These are phyloP conservation scores for Cheilosia impressa DNA, from an alignment of 2,888 invertebrate species.

Conservation along the genomic window DNA sequence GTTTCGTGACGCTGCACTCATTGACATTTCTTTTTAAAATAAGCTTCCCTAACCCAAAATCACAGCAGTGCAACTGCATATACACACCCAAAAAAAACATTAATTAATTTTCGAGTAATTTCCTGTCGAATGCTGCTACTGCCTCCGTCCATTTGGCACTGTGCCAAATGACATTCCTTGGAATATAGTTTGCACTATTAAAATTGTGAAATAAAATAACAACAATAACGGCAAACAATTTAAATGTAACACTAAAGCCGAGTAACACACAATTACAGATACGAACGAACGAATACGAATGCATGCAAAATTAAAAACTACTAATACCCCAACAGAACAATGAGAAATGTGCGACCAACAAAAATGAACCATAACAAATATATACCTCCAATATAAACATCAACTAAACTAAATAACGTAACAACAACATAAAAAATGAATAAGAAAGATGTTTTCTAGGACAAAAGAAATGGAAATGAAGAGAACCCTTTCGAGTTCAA, in stretches of 20 bases:
- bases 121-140: constrained; percentile 14
- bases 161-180: constrained; percentile 31
- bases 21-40: not conserved
- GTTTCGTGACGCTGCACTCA: no score
- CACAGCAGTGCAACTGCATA: not conserved
- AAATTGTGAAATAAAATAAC: constrained; percentile 11
- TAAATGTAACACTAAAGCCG: constrained; percentile 34
- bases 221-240: constrained; percentile 10
- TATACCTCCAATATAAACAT: constrained; percentile 6
- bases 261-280: constrained; percentile 23
- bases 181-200: constrained; percentile 20
- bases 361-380: constrained; percentile 22
- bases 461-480: constrained; percentile 25
- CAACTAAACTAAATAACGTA: constrained; percentile 28
- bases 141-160: constrained; percentile 34
- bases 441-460: constrained; percentile 2
- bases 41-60: not conserved
- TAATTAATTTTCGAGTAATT: constrained; percentile 35
- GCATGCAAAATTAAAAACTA: constrained; percentile 48
- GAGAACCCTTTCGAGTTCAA: constrained; percentile 34
- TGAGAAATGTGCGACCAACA: constrained; percentile 3
- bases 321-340: constrained; percentile 37
- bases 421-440: constrained; percentile 4
- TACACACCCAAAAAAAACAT: not conserved
- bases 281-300: not conserved